Evolutionary conservation across 2,888 invertebrate species (phyloP), one percentile per base, ranked within the genome.

Genomic region (Synanthedon andrenaeformis): DNA sequence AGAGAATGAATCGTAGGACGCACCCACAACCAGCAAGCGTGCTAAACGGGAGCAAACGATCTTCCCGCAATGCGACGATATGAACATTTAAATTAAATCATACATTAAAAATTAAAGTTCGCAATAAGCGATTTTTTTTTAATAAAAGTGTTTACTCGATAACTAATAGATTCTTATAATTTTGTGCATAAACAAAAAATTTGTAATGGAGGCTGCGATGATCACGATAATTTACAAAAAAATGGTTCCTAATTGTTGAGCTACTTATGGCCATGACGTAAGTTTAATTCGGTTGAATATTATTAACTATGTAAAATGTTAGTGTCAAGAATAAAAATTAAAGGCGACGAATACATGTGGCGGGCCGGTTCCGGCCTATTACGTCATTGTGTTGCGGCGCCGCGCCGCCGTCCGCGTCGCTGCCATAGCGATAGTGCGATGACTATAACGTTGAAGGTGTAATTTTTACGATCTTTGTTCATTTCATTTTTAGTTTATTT

Each of bases 31-130:
- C 63, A 61, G 61, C 63, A 64, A 79, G 75, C 80, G 76, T 81
- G 70, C 82, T 82, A 74, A 70, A 55, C 65, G 59, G 63, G 71
- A 76, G 74, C 74, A 74, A 70, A 78, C 73, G 72, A 78, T 67
- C 64, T 76, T 71, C 75, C 86, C 80, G 86, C 85, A 86, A 75
- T 86, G 86, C 85, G 86, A 79, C 84, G 71, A 70, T 67, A 67
- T 70, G 67, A 66, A 45, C 45, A 12, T 45, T 14, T 35, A 35
- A 35, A 35, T 14, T 35, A 35, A 35, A 35, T 35, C 35, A 10
- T 35, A 0, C 8, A 35, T 35, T 10, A 35, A 35, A 35, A 35
- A 35, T 35, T 35, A 10, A 35, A 35, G 35, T 35, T 35, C 35
- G 35, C 35, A 35, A 35, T 35, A 10, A 35, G 35, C 6, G 6